Conservation (phyloP, 1,140 invertebrate species). For the Araneus ventricosus region DNA sequence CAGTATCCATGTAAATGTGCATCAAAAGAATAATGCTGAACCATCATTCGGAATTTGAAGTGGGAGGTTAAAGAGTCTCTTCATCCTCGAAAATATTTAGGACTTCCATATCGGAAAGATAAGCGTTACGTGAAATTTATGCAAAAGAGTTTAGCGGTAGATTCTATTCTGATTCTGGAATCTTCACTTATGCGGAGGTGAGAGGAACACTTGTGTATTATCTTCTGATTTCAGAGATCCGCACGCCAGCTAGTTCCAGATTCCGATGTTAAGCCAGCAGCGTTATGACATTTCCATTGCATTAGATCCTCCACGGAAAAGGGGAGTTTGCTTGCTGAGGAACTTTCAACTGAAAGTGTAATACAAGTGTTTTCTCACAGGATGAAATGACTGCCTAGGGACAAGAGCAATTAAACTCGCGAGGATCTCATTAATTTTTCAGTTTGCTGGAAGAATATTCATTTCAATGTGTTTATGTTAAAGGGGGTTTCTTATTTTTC, state of each 20-base stretch:
- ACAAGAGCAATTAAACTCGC: too few species aligned
- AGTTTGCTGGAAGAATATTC: too few species aligned
- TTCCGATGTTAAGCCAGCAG: not conserved
- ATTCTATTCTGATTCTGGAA: conserved; percentile 2
- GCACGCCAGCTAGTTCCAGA: not conserved
- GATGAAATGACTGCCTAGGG: too few species aligned
- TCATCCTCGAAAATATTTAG: not conserved
- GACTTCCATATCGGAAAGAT: not conserved
- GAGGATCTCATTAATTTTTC: too few species aligned
- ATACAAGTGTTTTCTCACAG: too few species aligned
- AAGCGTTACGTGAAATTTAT: conserved; percentile 32
- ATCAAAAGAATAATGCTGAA: not conserved
- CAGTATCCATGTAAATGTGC: not conserved
- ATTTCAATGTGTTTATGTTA: too few species aligned
- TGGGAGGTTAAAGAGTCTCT: not conserved
- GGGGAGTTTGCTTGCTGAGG: not conserved
- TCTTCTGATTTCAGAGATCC: not conserved
- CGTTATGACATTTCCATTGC: not conserved
- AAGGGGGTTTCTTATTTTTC: too few species aligned
- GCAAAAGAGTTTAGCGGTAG: conserved; percentile 26
- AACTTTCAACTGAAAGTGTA: too few species aligned
- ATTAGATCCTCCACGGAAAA: not conserved
- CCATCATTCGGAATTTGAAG: conserved; percentile 1
- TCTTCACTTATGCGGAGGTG: not conserved
- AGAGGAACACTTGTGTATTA: not conserved